These are phyloP conservation scores for Drepana falcataria DNA, from an alignment of 2,888 invertebrate species.

Conservation along the genomic window DNA sequence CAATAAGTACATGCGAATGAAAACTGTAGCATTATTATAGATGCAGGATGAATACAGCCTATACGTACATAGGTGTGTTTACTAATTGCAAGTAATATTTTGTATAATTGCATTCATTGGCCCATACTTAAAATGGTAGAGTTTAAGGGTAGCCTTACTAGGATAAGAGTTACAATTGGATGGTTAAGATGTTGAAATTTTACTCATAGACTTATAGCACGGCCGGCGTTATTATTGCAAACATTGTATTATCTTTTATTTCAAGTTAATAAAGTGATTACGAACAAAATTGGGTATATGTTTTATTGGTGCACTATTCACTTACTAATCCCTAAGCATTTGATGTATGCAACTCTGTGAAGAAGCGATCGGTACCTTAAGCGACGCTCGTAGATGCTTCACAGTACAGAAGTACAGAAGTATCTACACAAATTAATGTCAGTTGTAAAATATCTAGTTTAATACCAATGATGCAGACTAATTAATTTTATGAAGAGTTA, in stretches of 20 bases:
- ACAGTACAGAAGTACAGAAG: no score
- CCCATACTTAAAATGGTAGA: conserved; percentile 54
- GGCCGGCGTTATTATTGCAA: conserved; percentile 69
- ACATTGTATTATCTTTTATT: conserved; percentile 65
- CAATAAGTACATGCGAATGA: background rate
- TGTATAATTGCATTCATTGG: conserved; percentile 37
- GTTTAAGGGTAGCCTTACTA: conserved; percentile 77
- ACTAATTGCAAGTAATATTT: conserved; percentile 13
- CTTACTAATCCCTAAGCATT: background rate
- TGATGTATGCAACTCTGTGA: no score
- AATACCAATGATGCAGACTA: no score
- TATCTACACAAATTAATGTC: no score
- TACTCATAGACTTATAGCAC: conserved; percentile 66
- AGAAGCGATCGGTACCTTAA: no score
- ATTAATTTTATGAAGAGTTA: no score
- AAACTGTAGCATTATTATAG: background rate
- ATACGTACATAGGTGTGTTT: background rate
- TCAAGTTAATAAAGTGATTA: conserved; percentile 70
- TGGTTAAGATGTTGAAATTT: conserved; percentile 59
- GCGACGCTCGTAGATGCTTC: no score
- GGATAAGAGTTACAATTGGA: conserved; percentile 62
- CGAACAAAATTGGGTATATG: conserved; percentile 31
- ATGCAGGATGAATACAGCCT: background rate
- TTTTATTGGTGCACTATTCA: conserved; percentile 8
- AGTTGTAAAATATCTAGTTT: no score